A percentile compares a stretch with the other conserved stretches of the same genome.
These are phyloP conservation scores for Bilobella aurantiaca DNA, from an alignment of 1,140 invertebrate species.

Conservation along the genomic window DNA sequence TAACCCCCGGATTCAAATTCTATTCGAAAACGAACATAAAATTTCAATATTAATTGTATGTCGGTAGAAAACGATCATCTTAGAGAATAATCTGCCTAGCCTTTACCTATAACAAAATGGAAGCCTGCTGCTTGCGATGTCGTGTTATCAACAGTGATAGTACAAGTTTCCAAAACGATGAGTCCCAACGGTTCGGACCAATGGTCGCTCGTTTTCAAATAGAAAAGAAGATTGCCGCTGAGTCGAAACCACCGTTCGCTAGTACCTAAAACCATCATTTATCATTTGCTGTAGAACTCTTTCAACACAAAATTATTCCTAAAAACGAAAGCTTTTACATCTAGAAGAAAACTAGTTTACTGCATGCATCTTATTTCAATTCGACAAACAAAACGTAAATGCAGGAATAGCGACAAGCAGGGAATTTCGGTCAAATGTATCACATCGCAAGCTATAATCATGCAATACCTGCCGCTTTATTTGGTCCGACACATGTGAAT, in stretches of 20 bases:
- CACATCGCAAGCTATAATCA: neutral
- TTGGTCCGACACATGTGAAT: constrained; percentile 20
- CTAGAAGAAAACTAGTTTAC: neutral
- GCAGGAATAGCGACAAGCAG: no score
- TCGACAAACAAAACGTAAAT: no score
- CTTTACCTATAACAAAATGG: constrained; percentile 1
- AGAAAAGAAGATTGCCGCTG: constrained; percentile 85
- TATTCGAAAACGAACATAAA: constrained; percentile 55
- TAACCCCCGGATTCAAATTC: constrained; percentile 46
- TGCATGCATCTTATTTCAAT: no score
- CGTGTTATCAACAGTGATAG: constrained; percentile 53
- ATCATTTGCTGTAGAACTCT: no score
- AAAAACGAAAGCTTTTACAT: neutral
- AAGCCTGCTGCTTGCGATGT: constrained; percentile 38
- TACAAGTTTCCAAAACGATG: constrained; percentile 75
- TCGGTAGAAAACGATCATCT: no score
- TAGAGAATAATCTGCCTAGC: no score
- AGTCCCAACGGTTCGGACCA: constrained; percentile 78
- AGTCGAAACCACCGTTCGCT: constrained; percentile 79
- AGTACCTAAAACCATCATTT: constrained; percentile 63
- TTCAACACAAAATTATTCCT: no score
- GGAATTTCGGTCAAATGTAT: no score
- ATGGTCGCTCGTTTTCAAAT: constrained; percentile 79
- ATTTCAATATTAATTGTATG: no score
- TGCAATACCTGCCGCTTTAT: constrained; percentile 11